Conservation (phyloP, 2,113 vertebrate genomes). For the Stigmatopora nigra region DNA sequence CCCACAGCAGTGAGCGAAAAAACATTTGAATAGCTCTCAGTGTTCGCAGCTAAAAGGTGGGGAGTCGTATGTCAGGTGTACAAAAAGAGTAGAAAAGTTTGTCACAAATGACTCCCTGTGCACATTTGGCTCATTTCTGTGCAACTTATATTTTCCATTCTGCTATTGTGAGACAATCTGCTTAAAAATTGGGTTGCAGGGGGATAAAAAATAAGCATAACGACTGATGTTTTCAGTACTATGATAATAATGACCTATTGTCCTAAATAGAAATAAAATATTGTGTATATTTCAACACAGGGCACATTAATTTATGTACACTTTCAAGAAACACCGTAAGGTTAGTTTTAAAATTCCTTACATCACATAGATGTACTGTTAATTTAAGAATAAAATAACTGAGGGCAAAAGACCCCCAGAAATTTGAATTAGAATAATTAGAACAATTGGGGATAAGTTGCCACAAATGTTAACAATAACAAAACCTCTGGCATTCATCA, state of each 20-base stretch:
- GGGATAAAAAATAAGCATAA: neutral
- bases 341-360: neutral
- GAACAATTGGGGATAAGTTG: neutral
- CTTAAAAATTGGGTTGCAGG: neutral
- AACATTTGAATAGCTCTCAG: slow-evolving; percentile 22
- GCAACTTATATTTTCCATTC: slow-evolving; percentile 11
- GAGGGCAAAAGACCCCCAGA: neutral
- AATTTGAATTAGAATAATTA: neutral
- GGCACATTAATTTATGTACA: neutral
- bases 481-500: neutral
- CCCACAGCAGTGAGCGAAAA: slow-evolving; percentile 19
- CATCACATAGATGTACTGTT: neutral
- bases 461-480: no score
- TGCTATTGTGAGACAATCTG: neutral
- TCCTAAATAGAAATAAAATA: neutral
- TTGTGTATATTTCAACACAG: neutral
- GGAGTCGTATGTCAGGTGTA: slow-evolving; percentile 60
- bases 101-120: slow-evolving; percentile 26
- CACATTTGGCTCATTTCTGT: slow-evolving; percentile 18
- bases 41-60: slow-evolving; percentile 38
- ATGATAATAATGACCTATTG: neutral
- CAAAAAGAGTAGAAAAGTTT: slow-evolving; percentile 39
- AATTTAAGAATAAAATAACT: neutral
- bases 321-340: neutral
- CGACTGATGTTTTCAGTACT: neutral